These are phyloP conservation scores for Nesometra sesokonis DNA, from an alignment of 35 echinoderm and acorn worm genomes.

Conservation along the genomic window DNA sequence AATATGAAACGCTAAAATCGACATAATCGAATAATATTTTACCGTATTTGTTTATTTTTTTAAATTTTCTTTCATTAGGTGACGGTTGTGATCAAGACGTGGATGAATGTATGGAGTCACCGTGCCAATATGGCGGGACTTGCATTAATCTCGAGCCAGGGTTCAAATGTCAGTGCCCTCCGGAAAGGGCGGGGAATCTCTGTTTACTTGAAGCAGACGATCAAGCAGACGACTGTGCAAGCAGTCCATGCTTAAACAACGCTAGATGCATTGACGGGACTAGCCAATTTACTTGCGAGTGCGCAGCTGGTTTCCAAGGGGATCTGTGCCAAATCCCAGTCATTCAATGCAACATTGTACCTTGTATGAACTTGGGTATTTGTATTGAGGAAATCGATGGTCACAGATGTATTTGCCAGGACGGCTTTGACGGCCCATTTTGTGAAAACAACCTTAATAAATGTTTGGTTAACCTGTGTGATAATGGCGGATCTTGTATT, in stretches of 20 bases:
- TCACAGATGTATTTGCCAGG: neutral
- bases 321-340: neutral
- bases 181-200: neutral
- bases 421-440: neutral
- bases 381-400: neutral
- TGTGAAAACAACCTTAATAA: neutral
- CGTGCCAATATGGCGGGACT: neutral
- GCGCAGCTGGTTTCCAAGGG: neutral
- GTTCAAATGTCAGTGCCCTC: neutral
- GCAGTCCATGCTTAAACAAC: neutral
- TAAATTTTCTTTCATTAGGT: too few species aligned
- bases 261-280: neutral
- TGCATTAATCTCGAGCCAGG: neutral
- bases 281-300: neutral
- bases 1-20: too few species aligned
- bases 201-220: neutral
- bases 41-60: neutral
- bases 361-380: neutral
- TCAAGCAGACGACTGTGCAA: neutral
- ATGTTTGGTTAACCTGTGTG: neutral
- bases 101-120: neutral
- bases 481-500: neutral
- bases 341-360: neutral
- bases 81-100: neutral
- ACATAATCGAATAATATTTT: too few species aligned